Conservation (phyloP, 1,140 invertebrate genomes). For the Diuraphis noxia region DNA sequence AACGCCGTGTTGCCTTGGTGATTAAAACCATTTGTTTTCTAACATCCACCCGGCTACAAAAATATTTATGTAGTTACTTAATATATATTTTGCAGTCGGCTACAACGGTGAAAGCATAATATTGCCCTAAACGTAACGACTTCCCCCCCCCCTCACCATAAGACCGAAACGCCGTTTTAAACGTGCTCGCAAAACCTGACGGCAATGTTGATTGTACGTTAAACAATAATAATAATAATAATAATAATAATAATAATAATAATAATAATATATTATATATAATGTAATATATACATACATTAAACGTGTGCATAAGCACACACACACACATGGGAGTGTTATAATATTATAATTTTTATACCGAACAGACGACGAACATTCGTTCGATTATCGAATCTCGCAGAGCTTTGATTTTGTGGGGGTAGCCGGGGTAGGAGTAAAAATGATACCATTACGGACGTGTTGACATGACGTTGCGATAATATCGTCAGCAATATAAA, state of each 20-base stretch:
- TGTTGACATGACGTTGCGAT: background rate
- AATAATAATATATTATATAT: background rate
- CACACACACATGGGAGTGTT: too few species aligned
- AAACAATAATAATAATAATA: background rate
- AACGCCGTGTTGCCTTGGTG: background rate
- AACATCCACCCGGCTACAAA: background rate
- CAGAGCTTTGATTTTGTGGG: background rate
- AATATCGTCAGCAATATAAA: background rate
- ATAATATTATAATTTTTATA: conserved; percentile 1
- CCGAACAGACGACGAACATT: background rate
- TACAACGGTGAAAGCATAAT: background rate
- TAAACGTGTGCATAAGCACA: too few species aligned
- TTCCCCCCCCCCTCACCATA: too few species aligned
- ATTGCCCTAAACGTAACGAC: background rate
- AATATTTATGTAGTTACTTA: background rate
- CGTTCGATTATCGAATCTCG: background rate
- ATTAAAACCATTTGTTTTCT: conserved; percentile 5
- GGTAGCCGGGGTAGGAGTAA: background rate
- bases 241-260: background rate
- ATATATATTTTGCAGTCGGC: background rate
- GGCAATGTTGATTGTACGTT: background rate
- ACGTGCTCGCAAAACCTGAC: background rate
- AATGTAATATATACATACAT: background rate
- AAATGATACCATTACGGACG: background rate
- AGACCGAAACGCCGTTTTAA: background rate